These are phyloP conservation scores for Scolopax rusticola DNA, from an alignment of 2,797 vertebrate genomes.

Conservation along the genomic window DNA sequence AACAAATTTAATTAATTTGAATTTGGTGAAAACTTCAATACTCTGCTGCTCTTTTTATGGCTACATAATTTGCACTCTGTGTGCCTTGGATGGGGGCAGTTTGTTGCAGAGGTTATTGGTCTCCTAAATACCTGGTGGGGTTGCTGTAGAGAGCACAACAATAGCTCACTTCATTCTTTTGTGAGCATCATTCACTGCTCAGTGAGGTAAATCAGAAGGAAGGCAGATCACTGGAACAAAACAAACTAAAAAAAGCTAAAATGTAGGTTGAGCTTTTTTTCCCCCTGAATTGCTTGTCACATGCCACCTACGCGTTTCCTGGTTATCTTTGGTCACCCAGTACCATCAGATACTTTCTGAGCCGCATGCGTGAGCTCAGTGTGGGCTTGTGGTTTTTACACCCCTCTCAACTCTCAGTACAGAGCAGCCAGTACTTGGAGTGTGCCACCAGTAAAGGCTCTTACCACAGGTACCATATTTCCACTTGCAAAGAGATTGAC, in stretches of 20 bases:
- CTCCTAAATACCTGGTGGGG: background rate
- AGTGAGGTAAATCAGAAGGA: background rate
- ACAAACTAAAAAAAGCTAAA: background rate
- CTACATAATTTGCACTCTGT: background rate
- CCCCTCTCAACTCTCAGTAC: background rate
- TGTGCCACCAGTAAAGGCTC: background rate
- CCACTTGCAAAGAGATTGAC: background rate
- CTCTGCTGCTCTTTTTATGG: background rate
- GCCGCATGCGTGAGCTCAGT: background rate
- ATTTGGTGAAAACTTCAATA: background rate
- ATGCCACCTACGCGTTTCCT: slow-evolving; percentile 26
- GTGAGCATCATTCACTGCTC: background rate
- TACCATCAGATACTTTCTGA: background rate
- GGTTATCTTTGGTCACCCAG: background rate
- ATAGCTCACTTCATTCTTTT: background rate
- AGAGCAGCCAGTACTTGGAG: background rate
- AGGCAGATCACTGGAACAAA: background rate
- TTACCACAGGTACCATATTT: background rate
- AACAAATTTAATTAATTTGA: background rate
- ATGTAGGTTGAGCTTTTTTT: background rate
- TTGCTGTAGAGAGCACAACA: background rate
- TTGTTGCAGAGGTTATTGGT: background rate
- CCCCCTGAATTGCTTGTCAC: background rate
- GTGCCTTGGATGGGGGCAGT: background rate
- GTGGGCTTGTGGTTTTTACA: background rate